Percentiles rank a stretch among this genome's conserved stretches.
phyloP scores from a whole-genome alignment of 37 sponge, comb jelly and placozoan species.

The Ianthella basta region DNA sequence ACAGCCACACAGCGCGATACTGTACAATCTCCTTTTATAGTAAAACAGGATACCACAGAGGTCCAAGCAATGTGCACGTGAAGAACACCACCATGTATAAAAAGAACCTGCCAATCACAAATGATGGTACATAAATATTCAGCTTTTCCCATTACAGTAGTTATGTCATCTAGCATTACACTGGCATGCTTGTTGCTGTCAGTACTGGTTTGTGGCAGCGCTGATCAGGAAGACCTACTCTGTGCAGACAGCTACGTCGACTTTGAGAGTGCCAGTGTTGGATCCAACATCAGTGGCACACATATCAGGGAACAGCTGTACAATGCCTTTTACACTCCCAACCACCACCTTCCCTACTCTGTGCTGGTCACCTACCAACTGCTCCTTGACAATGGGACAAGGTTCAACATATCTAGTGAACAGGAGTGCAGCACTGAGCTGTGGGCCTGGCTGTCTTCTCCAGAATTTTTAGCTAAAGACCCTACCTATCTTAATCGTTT shows the following conservation, averaged over 20 bases:
- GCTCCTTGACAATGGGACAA: not conserved
- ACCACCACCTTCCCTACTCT: conserved; percentile 21
- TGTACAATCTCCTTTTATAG: no score
- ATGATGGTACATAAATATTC: not conserved
- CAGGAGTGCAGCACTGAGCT: not conserved
- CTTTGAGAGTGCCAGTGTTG: not conserved
- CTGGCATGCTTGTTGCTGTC: no score
- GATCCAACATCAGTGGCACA: not conserved
- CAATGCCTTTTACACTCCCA: not conserved
- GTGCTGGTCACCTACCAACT: not conserved
- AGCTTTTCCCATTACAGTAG: no score
- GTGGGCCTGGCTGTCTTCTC: not conserved
- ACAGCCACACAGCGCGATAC: no score
- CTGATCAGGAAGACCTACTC: not conserved
- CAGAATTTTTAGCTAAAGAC: not conserved
- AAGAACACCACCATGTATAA: no score
- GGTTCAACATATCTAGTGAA: not conserved
- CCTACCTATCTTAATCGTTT: not conserved
- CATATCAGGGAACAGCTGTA: not conserved
- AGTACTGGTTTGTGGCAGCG: no score
- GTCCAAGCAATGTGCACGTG: no score
- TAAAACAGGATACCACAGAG: no score
- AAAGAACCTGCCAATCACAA: no score
- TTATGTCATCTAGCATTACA: no score
- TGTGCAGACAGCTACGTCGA: not conserved